Base-by-base conservation (phyloP, 1,140 invertebrate species). In the Neotoxoptera formosana region DNA sequence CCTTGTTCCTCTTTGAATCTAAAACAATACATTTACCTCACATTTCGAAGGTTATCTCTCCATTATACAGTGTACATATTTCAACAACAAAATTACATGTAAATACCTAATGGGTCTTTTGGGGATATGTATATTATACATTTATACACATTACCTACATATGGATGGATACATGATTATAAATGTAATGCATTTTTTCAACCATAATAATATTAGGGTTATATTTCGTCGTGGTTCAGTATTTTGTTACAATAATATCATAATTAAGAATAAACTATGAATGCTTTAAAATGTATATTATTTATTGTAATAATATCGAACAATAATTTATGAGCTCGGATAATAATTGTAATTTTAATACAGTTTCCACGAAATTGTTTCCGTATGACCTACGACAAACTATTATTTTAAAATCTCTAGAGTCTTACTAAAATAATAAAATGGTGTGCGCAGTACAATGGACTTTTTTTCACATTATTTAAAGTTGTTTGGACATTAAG, bases 31-130 rank as follows among this genome's bases (percentile, higher is more conserved):
- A n/a, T 76, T 76, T 76, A 76, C n/a, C 60, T 76, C 14, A 76
- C 17, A 76, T 76, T n/a, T 76, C n/a, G 30, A 76, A 76, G 30
- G 60, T 76, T 76, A 76, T 76, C 60, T 76, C 60, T 30, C 25
- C n/a, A 76, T 76, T 76, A 76, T 76, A 76, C 30, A 76, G 45
- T 20, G 25, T 87, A 47, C 21, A 87, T 51, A 88, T 51, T 48
- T 51, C 86, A 51, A 88, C 86, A 88, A 88, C 47, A 21, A 51
- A 51, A 51, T 88, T 51, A 88, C 84, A 87, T 47, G 41, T 87
- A 47, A 30, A 87, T 45, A 47, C 45, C 84, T 47, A 87, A 47
- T 87, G 84, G 84, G 84, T 48, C 84, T 23, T 87, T 41, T 48
- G 25, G 84, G 84, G 84, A 47, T 84, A 84, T 41, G 36, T 84